Conservation (phyloP, 2,113 vertebrate species). For the Cebidichthys violaceus region DNA sequence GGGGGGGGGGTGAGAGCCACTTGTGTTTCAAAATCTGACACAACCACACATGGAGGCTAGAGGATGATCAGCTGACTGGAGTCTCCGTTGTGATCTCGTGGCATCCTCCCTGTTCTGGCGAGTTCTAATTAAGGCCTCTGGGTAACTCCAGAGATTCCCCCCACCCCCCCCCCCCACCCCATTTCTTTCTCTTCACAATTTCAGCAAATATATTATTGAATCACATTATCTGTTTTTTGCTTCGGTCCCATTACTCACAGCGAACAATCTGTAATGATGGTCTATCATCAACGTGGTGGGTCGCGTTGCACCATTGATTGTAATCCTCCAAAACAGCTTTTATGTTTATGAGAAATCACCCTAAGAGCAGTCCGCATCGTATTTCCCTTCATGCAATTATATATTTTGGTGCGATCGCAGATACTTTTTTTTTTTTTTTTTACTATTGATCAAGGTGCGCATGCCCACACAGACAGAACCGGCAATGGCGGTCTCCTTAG, state of each 20-base stretch:
- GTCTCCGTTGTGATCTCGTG: conserved; percentile 17
- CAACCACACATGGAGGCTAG: conserved; percentile 11
- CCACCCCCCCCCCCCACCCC: no score
- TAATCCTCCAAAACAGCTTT: conserved; percentile 81
- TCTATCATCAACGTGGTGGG: conserved; percentile 81
- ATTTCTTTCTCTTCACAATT: conserved; percentile 66
- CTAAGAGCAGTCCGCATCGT: conserved; percentile 73
- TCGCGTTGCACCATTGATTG: conserved; percentile 82
- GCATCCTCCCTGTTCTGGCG: conserved; percentile 37
- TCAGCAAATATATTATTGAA: conserved; percentile 82
- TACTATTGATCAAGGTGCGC: conserved; percentile 74
- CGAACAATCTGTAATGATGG: conserved; percentile 83
- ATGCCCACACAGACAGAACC: conserved; percentile 38
- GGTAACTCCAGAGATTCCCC: conserved; percentile 56
- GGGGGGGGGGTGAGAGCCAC: conserved; percentile 29
- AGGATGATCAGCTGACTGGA: conserved; percentile 23
- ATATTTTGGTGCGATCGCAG: conserved; percentile 67
- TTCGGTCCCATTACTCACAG: conserved; percentile 80
- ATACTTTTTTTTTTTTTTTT: no score
- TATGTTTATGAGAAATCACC: conserved; percentile 84
- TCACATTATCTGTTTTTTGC: conserved; percentile 82
- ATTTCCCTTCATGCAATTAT: conserved; percentile 72
- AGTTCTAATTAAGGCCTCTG: conserved; percentile 72
- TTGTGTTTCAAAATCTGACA: conserved; percentile 40
- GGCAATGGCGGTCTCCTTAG: conserved; percentile 60